Conservation (phyloP, 2,888 invertebrate genomes). For the Empis livida region DNA sequence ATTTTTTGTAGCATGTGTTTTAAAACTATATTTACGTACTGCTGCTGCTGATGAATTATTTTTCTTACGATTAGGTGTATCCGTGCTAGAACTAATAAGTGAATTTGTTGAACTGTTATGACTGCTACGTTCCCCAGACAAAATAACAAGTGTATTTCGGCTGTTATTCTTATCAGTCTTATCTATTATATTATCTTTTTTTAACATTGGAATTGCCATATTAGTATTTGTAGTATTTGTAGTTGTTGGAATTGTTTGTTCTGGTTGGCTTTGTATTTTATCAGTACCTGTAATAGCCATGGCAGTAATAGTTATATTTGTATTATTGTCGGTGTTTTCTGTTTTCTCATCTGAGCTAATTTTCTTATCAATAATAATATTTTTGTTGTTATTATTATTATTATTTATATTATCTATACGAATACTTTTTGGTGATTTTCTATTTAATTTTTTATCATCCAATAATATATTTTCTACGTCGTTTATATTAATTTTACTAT, state of each 20-base stretch:
- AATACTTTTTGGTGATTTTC: neutral
- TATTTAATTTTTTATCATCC: neutral
- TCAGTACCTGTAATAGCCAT: too few species aligned
- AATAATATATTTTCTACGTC: neutral
- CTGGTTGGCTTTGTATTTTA: constrained; percentile 1
- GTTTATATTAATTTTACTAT: constrained; percentile 7
- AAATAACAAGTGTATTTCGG: neutral
- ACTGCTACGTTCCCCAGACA: constrained; percentile 2
- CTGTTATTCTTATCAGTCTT: constrained; percentile 7
- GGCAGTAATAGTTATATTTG: too few species aligned
- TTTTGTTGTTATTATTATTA: neutral
- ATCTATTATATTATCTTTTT: constrained; percentile 4
- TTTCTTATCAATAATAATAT: neutral
- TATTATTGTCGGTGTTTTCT: neutral
- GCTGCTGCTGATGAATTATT: constrained; percentile 16
- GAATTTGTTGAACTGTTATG: constrained; percentile 10
- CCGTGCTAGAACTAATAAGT: constrained; percentile 7
- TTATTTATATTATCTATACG: neutral
- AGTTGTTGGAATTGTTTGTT: too few species aligned
- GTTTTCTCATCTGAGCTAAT: neutral
- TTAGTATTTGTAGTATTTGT: neutral
- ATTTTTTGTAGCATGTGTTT: constrained; percentile 27
- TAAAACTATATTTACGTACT: constrained; percentile 33
- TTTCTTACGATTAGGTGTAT: constrained; percentile 7
- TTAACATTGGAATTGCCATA: neutral